Evolutionary conservation across 2,797 vertebrate genomes (phyloP).

Genomic region (Chrysolophus pictus): DNA sequence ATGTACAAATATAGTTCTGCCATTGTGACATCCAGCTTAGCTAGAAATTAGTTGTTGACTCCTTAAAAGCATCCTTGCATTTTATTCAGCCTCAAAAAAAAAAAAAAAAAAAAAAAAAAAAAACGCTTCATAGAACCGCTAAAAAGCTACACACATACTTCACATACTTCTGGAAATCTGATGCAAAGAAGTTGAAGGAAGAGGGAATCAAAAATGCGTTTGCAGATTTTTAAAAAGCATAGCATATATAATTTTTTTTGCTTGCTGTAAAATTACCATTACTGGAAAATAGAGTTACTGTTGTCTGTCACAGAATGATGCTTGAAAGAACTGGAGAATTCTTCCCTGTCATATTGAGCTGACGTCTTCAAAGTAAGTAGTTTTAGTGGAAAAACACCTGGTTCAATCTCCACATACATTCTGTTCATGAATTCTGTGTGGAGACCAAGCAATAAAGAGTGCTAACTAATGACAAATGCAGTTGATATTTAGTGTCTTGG

Average conservation of each 20-base stretch:
- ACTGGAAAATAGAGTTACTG: background rate
- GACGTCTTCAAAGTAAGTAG: background rate
- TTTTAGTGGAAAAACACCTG: background rate
- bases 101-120: too few species aligned
- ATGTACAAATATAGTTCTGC: background rate
- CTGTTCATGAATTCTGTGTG: background rate
- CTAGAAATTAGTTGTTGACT: background rate
- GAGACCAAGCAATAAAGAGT: background rate
- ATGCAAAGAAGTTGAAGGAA: background rate
- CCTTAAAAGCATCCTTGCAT: background rate
- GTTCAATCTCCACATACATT: background rate
- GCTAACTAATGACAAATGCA: background rate
- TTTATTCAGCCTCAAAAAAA: background rate
- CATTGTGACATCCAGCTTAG: background rate
- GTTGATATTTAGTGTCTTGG: background rate
- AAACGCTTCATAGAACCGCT: background rate
- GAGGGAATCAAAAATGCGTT: fast-evolving
- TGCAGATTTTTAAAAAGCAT: background rate
- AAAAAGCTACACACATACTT: background rate
- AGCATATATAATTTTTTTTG: background rate
- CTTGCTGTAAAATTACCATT: background rate
- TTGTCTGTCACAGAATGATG: background rate
- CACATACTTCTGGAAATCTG: background rate
- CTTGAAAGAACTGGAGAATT: background rate
- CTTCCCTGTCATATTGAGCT: background rate